Evolutionary conservation across 2,113 vertebrate species (phyloP).

Genomic region (Toxostoma redivivum): DNA sequence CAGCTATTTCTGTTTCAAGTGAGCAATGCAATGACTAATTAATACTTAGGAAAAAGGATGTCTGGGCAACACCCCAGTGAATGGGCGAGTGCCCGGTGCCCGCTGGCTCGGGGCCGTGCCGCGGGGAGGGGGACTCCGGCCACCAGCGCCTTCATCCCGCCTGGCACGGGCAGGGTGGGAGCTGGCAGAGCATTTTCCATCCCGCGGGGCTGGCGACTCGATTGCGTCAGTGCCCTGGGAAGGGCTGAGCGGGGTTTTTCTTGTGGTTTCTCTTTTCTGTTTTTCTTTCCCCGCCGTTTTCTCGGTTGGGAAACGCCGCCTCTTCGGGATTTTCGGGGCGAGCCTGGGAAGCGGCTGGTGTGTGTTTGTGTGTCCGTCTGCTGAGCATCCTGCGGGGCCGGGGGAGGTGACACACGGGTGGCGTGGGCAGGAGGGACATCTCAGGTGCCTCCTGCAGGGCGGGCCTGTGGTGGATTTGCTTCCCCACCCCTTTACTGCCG

Average conservation of each 20-base stretch:
- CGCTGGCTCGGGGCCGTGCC: not conserved
- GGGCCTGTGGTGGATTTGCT: not conserved
- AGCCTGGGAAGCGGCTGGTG: not conserved
- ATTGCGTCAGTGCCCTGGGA: slow-evolving; percentile 28
- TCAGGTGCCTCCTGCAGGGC: not conserved
- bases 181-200: not conserved
- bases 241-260: slow-evolving; percentile 46
- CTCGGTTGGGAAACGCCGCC: not conserved
- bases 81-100: not conserved
- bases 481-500: accelerated
- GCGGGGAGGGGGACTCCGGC: accelerated
- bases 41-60: not conserved
- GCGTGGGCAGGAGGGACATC: not conserved
- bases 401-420: accelerated
- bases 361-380: not conserved
- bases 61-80: not conserved
- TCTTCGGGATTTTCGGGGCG: not conserved
- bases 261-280: slow-evolving; percentile 40
- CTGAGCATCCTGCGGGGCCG: not conserved
- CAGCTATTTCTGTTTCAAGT: slow-evolving; percentile 36
- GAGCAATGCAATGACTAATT: slow-evolving; percentile 30
- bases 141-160: not conserved
- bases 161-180: not conserved
- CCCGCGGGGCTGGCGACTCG: not conserved
- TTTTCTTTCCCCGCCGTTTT: not conserved